A percentile compares a stretch with the other conserved stretches of the same genome.
These are phyloP conservation scores for Stercorarius parasiticus DNA, from an alignment of 2,113 vertebrate genomes.

Conservation along the genomic window DNA sequence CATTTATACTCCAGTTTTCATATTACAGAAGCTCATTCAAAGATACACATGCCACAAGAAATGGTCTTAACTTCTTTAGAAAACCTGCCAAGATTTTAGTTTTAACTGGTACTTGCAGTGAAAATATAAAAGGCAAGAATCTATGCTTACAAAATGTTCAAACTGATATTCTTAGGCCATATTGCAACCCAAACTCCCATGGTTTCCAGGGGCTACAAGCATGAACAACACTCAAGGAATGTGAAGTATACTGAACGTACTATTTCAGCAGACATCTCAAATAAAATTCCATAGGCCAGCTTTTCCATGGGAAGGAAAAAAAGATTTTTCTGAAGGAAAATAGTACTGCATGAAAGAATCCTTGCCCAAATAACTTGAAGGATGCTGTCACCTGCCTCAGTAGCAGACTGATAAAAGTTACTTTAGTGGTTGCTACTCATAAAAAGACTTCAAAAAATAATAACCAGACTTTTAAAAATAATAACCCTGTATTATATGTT, in stretches of 20 bases:
- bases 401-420: neutral
- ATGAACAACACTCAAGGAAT: constrained; percentile 25
- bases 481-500: neutral
- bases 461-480: neutral
- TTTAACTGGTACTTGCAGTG: neutral
- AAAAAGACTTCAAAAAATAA: neutral
- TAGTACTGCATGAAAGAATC: neutral
- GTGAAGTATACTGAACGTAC: neutral
- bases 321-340: neutral
- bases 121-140: neutral
- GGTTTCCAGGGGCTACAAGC: constrained; percentile 6
- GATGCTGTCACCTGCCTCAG: neutral
- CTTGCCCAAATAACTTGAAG: neutral
- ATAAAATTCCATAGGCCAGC: neutral
- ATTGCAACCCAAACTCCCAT: neutral
- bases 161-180: neutral
- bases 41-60: neutral
- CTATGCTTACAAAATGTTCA: neutral
- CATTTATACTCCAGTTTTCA: neutral
- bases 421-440: neutral
- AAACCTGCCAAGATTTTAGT: neutral
- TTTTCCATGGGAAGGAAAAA: neutral
- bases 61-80: neutral
- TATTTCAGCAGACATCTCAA: constrained; percentile 20
- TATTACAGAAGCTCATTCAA: neutral